phyloP scores from a whole-genome alignment of 2,797 vertebrate genomes.

The Rhincodon typus region DNA sequence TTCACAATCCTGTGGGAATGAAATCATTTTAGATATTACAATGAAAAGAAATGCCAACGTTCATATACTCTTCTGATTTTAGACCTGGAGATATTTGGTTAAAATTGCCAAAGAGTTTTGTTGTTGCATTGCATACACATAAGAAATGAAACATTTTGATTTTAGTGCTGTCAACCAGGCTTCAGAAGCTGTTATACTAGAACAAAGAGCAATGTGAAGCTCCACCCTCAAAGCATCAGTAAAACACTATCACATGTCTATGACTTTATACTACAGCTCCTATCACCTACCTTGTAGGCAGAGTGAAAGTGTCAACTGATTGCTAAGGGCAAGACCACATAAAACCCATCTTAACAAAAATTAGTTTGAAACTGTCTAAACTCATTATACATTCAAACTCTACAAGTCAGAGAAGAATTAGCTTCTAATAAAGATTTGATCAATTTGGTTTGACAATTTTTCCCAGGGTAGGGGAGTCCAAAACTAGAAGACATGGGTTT shows the following conservation, averaged over 20 bases:
- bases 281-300: no score
- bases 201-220: neutral
- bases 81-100: neutral
- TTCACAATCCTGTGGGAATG: slow-evolving; percentile 81
- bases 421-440: no score
- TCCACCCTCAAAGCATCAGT: no score
- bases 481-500: no score
- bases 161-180: neutral
- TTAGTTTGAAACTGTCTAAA: no score
- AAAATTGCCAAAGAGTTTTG: neutral
- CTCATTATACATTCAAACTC: neutral
- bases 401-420: neutral
- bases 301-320: neutral
- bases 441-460: no score
- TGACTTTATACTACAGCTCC: no score
- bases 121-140: neutral
- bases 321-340: neutral
- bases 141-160: neutral
- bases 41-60: neutral
- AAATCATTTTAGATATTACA: neutral
- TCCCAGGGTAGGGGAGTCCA: no score
- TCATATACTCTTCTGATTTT: neutral
- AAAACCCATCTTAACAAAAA: no score
- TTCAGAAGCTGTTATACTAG: neutral
- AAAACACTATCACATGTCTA: no score